These are phyloP conservation scores for Mesitornis unicolor DNA, from an alignment of 2,113 vertebrate species.

Conservation along the genomic window DNA sequence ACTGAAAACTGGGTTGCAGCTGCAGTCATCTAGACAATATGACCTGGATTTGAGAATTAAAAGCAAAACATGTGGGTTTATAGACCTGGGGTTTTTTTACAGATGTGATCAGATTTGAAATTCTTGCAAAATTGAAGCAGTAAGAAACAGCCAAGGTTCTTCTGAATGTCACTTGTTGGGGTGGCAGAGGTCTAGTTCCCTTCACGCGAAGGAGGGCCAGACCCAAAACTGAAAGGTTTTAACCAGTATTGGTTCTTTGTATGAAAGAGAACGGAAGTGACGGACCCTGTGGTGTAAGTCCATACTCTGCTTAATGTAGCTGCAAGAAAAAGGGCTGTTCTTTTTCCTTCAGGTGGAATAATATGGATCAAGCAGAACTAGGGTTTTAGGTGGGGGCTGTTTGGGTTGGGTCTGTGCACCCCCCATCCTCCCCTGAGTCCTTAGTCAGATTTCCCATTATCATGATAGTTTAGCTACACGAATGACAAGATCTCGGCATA, in stretches of 20 bases:
- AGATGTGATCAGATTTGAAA: background rate
- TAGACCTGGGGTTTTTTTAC: background rate
- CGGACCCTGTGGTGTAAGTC: background rate
- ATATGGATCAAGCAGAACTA: background rate
- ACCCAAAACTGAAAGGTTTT: background rate
- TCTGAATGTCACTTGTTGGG: background rate
- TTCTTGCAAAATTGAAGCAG: background rate
- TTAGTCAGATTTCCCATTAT: background rate
- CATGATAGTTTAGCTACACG: background rate
- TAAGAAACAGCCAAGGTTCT: background rate
- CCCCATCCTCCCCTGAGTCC: fast-evolving
- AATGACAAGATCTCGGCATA: background rate
- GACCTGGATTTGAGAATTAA: constrained; percentile 16
- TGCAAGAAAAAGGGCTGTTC: background rate
- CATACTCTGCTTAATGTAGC: background rate
- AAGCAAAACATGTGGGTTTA: background rate
- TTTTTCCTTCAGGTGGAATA: background rate
- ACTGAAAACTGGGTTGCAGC: constrained; percentile 3
- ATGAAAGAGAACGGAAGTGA: background rate
- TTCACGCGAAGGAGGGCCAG: background rate
- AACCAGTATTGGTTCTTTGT: background rate
- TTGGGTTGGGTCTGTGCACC: background rate
- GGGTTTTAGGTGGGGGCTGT: too few relatives aligned
- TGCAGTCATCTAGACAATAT: background rate
- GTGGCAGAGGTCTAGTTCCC: background rate